Conservation (phyloP, 2,888 invertebrate genomes). For the Drosophila parthenogenetica region DNA sequence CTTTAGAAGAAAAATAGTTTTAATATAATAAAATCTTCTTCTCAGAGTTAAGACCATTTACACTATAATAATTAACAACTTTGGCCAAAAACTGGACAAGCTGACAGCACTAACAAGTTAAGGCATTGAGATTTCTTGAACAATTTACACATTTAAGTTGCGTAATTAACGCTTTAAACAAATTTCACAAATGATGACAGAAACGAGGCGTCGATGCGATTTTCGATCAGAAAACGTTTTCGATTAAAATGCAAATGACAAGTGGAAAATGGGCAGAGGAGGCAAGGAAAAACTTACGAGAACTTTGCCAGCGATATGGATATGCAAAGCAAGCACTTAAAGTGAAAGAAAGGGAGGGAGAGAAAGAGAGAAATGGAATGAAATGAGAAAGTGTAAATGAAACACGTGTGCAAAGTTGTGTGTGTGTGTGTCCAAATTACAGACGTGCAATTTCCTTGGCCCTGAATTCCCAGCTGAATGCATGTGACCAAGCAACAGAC, state of each 20-base stretch:
- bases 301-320: slow-evolving; percentile 45
- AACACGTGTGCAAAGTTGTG: slow-evolving; percentile 44
- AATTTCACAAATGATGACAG: neutral
- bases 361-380: neutral
- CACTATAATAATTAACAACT: neutral
- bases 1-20: too few species aligned
- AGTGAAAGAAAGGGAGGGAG: neutral
- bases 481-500: slow-evolving; percentile 27
- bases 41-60: too few species aligned
- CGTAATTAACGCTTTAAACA: slow-evolving; percentile 10
- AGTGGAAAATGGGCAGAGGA: slow-evolving; percentile 43
- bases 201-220: slow-evolving; percentile 18
- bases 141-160: neutral
- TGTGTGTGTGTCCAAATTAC: slow-evolving; percentile 67
- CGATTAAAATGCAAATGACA: slow-evolving; percentile 64
- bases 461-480: slow-evolving; percentile 25
- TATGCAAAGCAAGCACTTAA: slow-evolving; percentile 26
- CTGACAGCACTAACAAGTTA: neutral
- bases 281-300: slow-evolving; percentile 35
- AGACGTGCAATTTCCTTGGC: slow-evolving; percentile 64
- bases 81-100: neutral
- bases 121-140: neutral
- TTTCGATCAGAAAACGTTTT: slow-evolving; percentile 46
- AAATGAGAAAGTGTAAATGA: slow-evolving; percentile 45
- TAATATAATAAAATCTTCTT: too few species aligned